These are phyloP conservation scores for Ailurus styani DNA, from an alignment of 2,113 vertebrate species.

Conservation along the genomic window DNA sequence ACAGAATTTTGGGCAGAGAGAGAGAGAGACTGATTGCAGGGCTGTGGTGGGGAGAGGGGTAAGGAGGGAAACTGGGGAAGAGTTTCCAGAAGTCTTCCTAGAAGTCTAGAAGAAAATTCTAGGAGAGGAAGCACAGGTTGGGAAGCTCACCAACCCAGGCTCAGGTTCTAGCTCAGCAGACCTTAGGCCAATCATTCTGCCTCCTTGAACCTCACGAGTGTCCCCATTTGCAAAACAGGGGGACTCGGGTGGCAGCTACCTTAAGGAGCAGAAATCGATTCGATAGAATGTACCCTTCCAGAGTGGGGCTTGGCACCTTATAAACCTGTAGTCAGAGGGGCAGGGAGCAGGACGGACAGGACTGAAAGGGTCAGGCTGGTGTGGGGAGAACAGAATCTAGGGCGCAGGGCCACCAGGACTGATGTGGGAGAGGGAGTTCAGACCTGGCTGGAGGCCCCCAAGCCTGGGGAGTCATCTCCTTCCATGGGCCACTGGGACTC, in stretches of 20 bases:
- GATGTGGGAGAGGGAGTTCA: rapidly evolving
- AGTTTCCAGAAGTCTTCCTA: neutral
- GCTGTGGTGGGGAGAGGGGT: no score
- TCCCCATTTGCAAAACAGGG: neutral
- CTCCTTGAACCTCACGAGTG: neutral
- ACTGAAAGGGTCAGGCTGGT: neutral
- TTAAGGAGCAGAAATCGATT: neutral
- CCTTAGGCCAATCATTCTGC: neutral
- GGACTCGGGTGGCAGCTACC: neutral
- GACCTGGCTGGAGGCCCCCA: neutral
- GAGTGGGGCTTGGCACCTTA: neutral
- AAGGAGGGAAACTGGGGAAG: neutral
- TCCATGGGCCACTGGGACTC: neutral
- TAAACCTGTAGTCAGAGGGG: neutral
- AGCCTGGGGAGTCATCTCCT: neutral
- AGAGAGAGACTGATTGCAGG: neutral
- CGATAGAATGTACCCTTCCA: neutral
- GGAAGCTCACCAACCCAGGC: neutral
- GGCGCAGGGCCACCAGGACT: neutral
- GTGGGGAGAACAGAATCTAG: neutral
- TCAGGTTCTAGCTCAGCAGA: neutral
- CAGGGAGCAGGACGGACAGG: neutral
- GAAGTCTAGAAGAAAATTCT: neutral
- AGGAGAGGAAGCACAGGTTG: neutral
- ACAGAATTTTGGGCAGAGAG: neutral